Conservation (phyloP, 2,797 vertebrate genomes). For the Hozukius guyotensis region DNA sequence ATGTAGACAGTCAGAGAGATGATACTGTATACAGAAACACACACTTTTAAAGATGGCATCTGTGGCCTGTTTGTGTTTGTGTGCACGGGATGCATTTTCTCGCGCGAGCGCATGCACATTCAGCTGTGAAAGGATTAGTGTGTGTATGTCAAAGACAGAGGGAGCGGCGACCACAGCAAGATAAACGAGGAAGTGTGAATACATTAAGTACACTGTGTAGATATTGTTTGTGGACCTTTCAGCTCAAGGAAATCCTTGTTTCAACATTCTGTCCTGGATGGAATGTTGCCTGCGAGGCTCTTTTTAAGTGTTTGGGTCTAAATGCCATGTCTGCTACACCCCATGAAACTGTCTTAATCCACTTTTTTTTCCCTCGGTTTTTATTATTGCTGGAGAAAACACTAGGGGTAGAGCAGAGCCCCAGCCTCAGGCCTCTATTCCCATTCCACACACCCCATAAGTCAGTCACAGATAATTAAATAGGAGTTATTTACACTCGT, state of each 20-base stretch:
- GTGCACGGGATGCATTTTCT: constrained; percentile 31
- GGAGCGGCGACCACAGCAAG: constrained; percentile 66
- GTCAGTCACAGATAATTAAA: constrained; percentile 89
- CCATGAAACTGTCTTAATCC: constrained; percentile 86
- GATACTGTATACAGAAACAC: constrained; percentile 41
- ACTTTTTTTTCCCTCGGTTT: constrained; percentile 74
- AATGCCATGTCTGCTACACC: constrained; percentile 86
- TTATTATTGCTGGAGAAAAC: constrained; percentile 85
- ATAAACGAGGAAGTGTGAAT: constrained; percentile 76
- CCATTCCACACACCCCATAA: constrained; percentile 87
- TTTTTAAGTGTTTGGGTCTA: constrained; percentile 80
- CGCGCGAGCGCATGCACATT: constrained; percentile 33
- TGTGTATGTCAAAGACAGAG: constrained; percentile 66
- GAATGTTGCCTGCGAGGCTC: constrained; percentile 80
- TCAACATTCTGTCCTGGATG: constrained; percentile 76
- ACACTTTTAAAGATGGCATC: constrained; percentile 59
- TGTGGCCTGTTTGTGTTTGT: constrained; percentile 52
- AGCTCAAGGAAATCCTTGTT: constrained; percentile 79
- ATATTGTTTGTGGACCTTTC: constrained; percentile 79
- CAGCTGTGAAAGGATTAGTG: constrained; percentile 65
- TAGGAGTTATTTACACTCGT: constrained; percentile 86
- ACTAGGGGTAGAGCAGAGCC: constrained; percentile 76
- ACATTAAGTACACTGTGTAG: constrained; percentile 69
- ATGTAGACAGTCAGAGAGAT: constrained; percentile 44
- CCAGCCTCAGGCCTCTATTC: constrained; percentile 80